Percentiles rank a stretch among this genome's conserved stretches.
Conservation (phyloP, 1,140 invertebrate genomes). For the Drosophila saltans region DNA sequence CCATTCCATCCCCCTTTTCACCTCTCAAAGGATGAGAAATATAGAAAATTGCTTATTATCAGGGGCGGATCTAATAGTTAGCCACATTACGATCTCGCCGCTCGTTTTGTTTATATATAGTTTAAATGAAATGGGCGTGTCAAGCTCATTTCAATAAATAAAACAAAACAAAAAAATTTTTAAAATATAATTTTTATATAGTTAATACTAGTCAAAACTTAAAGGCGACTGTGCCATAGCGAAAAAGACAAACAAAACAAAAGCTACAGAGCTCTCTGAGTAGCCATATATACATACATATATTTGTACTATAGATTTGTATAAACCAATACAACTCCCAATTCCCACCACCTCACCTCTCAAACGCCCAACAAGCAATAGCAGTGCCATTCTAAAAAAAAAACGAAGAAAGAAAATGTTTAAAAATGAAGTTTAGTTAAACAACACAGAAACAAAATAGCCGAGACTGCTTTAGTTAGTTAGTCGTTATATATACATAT, state of each 20-base stretch:
- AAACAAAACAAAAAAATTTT: background rate
- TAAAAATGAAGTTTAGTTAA: slow-evolving; percentile 9
- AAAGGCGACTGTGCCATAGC: slow-evolving; percentile 76
- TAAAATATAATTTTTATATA: slow-evolving; percentile 32
- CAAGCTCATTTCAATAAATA: background rate
- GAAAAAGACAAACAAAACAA: slow-evolving; percentile 47
- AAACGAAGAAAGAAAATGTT: slow-evolving; percentile 16
- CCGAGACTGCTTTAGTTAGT: slow-evolving; percentile 81
- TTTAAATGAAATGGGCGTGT: slow-evolving; percentile 38
- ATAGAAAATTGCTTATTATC: slow-evolving; percentile 10
- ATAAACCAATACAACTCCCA: background rate
- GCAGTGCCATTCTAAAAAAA: slow-evolving; percentile 49
- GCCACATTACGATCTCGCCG: slow-evolving; percentile 68
- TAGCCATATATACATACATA: slow-evolving; percentile 7
- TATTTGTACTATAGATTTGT: background rate
- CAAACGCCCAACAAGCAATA: background rate
- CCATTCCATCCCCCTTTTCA: background rate
- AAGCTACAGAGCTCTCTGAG: slow-evolving; percentile 61
- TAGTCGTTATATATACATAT: slow-evolving; percentile 6
- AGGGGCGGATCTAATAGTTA: slow-evolving; percentile 36
- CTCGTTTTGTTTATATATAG: slow-evolving; percentile 78
- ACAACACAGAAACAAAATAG: slow-evolving; percentile 45
- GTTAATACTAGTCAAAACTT: slow-evolving; percentile 78
- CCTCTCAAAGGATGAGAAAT: background rate
- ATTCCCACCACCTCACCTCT: background rate